Evolutionary conservation across 2,888 invertebrate species (phyloP).

Genomic region (Meteorus colon): DNA sequence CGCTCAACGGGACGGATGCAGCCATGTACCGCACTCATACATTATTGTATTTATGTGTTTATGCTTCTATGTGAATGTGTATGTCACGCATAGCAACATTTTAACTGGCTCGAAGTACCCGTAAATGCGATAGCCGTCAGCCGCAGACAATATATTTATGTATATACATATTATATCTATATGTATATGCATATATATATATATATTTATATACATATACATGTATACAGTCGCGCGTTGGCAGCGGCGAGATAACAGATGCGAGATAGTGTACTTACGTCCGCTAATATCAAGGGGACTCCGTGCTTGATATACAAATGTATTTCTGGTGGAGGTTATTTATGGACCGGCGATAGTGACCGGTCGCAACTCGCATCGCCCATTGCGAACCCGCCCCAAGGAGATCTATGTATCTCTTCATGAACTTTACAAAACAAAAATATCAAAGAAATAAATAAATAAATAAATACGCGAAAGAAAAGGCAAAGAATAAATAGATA

Average conservation of each 20-base stretch:
- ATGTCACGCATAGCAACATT: constrained; percentile 25
- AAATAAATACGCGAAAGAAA: constrained; percentile 10
- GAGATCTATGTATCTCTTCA: constrained; percentile 32
- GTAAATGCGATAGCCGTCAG: constrained; percentile 24
- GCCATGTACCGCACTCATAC: constrained; percentile 20
- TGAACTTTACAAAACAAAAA: constrained; percentile 31
- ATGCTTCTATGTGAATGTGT: neutral
- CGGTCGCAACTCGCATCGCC: constrained; percentile 4
- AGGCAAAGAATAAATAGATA: neutral
- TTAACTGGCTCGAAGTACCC: constrained; percentile 19
- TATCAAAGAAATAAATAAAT: constrained; percentile 29
- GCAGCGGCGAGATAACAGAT: constrained; percentile 58
- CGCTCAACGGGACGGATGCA: constrained; percentile 39
- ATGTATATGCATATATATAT: constrained; percentile 17
- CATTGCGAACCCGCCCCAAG: constrained; percentile 31
- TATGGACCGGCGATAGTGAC: constrained; percentile 63
- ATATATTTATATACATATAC: constrained; percentile 26
- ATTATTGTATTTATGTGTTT: neutral
- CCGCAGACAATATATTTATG: constrained; percentile 17
- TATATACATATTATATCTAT: neutral
- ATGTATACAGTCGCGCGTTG: constrained; percentile 35
- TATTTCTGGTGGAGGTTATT: constrained; percentile 66
- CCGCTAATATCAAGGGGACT: constrained; percentile 58
- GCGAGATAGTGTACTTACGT: constrained; percentile 57
- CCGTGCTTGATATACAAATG: constrained; percentile 58